Conservation (phyloP, 2,797 vertebrate species). For the Rhabdophis nuchalis region DNA sequence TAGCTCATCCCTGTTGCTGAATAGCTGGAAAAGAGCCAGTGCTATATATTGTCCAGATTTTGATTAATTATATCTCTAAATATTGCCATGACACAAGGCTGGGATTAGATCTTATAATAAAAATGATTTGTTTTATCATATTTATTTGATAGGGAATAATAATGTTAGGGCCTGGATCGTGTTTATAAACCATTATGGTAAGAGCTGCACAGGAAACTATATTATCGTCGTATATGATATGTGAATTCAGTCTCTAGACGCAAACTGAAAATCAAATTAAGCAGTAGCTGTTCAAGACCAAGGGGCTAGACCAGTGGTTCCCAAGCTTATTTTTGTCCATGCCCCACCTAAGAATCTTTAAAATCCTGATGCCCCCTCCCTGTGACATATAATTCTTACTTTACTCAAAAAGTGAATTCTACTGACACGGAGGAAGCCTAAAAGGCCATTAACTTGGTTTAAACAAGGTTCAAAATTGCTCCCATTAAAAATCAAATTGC, state of each 20-base stretch:
- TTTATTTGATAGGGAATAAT: background rate
- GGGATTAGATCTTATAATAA: background rate
- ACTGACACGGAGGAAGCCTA: too few species aligned
- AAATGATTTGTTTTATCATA: background rate
- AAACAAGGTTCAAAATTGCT: too few species aligned
- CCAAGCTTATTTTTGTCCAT: too few species aligned
- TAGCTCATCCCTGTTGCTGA: background rate
- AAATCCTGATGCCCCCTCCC: too few species aligned
- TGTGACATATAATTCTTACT: too few species aligned
- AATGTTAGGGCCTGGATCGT: background rate
- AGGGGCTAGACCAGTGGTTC: background rate
- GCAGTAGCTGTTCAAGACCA: background rate
- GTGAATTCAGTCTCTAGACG: background rate
- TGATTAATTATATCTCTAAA: background rate
- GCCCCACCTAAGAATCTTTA: too few species aligned
- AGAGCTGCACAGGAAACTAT: background rate
- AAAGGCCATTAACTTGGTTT: too few species aligned
- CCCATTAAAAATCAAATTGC: too few species aligned
- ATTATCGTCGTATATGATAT: background rate
- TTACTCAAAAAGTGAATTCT: too few species aligned
- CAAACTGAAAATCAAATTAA: background rate
- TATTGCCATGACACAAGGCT: background rate
- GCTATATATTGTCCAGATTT: background rate
- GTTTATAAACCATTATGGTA: background rate
- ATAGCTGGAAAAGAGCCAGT: background rate